Evolutionary conservation across 2,113 vertebrate genomes (phyloP).

Genomic region (Lasiurus cinereus): DNA sequence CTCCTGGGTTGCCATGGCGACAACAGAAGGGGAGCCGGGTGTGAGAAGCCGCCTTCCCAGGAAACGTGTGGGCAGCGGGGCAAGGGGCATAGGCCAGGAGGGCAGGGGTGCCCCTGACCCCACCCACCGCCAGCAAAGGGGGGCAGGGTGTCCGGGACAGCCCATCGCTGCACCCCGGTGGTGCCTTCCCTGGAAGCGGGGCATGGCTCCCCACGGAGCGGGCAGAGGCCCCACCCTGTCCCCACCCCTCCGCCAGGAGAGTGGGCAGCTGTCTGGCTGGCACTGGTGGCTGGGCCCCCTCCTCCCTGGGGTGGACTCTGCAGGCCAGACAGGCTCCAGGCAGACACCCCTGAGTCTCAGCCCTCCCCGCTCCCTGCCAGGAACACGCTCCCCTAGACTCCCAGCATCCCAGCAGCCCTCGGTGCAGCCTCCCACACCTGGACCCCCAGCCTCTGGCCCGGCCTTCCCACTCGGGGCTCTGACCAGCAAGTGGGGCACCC

Average conservation of each 20-base stretch:
- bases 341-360: rapidly evolving
- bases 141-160: not conserved
- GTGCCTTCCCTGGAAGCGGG: not conserved
- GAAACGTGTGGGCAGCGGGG: not conserved
- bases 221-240: no score
- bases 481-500: not conserved
- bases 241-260: no score
- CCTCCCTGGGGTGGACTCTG: not conserved
- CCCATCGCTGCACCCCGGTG: rapidly evolving
- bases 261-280: no score
- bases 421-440: not conserved
- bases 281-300: not conserved
- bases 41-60: not conserved
- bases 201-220: no score
- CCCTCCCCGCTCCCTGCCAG: no score
- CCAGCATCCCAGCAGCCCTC: no score
- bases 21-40: not conserved
- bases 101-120: not conserved
- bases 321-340: not conserved
- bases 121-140: not conserved
- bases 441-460: not conserved
- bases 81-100: not conserved
- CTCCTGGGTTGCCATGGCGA: not conserved
- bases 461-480: not conserved
- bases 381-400: rapidly evolving